Percentiles rank a stretch among this genome's conserved stretches.
phyloP scores from a whole-genome alignment of 2,797 vertebrate genomes.

The Gallirallus australis region DNA sequence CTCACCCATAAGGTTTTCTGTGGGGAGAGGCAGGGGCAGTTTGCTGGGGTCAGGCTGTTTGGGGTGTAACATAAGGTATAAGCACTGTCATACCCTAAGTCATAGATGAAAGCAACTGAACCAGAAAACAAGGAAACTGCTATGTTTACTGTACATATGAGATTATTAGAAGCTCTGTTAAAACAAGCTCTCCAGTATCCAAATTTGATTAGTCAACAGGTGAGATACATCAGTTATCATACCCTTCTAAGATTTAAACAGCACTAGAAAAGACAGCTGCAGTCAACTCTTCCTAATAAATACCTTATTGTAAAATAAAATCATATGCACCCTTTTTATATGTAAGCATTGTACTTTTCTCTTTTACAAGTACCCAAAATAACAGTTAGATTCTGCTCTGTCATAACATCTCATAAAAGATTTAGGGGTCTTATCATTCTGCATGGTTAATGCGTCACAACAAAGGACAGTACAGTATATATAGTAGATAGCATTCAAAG shows the following conservation, averaged over 20 bases:
- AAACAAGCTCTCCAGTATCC: neutral
- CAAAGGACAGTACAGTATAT: neutral
- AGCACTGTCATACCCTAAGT: neutral
- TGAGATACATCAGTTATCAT: neutral
- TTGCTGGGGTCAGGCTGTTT: neutral
- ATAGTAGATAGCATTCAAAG: neutral
- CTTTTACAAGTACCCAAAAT: neutral
- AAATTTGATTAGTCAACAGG: neutral
- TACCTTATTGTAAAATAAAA: neutral
- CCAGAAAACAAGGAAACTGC: neutral
- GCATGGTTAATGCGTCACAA: neutral
- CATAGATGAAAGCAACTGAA: neutral
- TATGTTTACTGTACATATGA: neutral
- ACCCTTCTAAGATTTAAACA: neutral
- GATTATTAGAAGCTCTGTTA: neutral
- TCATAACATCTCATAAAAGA: neutral
- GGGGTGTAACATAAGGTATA: neutral
- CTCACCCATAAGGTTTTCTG: neutral
- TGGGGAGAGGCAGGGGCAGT: neutral
- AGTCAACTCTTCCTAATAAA: neutral
- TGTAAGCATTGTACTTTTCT: neutral
- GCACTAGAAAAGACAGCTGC: neutral
- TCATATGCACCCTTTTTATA: neutral
- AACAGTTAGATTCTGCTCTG: neutral
- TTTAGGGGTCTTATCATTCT: neutral